Conservation (phyloP, 1,140 invertebrate genomes). For the Aphaenogaster rudis region DNA sequence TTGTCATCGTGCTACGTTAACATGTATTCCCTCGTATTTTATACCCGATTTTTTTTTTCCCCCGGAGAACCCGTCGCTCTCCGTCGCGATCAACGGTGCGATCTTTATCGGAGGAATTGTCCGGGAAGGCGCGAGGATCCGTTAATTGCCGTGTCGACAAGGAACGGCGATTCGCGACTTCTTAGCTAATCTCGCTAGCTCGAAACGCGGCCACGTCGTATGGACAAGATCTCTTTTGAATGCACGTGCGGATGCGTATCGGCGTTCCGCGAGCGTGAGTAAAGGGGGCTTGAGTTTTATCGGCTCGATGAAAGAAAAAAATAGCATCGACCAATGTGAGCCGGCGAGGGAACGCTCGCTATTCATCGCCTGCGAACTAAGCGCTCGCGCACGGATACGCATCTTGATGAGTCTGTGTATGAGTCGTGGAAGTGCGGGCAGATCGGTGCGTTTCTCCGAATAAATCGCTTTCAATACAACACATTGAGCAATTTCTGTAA, state of each 20-base stretch:
- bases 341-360: background rate
- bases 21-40: background rate
- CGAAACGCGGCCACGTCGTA: constrained; percentile 77
- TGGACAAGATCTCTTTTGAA: constrained; percentile 76
- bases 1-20: constrained; percentile 38
- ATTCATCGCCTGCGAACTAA: constrained; percentile 14
- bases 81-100: background rate
- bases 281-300: constrained; percentile 28
- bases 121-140: background rate
- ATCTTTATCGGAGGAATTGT: background rate
- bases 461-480: background rate
- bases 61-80: constrained; percentile 16
- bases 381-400: constrained; percentile 70
- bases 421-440: constrained; percentile 50
- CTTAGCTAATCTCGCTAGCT: constrained; percentile 5
- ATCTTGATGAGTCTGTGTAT: constrained; percentile 60
- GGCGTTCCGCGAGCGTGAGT: constrained; percentile 39
- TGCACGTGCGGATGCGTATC: constrained; percentile 69
- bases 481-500: background rate
- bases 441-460: background rate
- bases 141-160: background rate
- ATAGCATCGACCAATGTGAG: background rate
- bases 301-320: background rate
- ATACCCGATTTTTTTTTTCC: background rate
- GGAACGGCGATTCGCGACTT: background rate